Percentiles rank a stretch among this genome's conserved stretches.
phyloP scores from a whole-genome alignment of 1,140 invertebrate genomes.

The Carcinoscorpius rotundicauda region DNA sequence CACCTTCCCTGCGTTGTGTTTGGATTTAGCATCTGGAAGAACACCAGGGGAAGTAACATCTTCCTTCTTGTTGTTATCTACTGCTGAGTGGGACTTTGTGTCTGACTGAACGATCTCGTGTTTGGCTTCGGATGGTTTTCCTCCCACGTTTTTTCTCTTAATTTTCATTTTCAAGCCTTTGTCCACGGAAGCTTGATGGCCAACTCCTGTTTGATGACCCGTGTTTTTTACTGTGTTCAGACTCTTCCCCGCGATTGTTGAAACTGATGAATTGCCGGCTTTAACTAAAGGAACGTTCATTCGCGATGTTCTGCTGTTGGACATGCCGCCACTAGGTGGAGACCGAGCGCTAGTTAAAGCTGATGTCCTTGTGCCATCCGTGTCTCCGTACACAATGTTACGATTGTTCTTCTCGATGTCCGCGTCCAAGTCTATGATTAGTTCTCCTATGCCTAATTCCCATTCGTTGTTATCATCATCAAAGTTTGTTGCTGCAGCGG shows the following conservation, averaged over 20 bases:
- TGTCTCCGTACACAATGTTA: slow-evolving; percentile 15
- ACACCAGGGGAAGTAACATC: background rate
- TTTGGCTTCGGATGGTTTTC: slow-evolving; percentile 81
- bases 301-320: too few relatives aligned
- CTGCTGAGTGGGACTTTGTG: slow-evolving; percentile 21
- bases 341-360: too few relatives aligned
- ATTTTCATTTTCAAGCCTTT: slow-evolving; percentile 97
- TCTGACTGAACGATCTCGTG: slow-evolving; percentile 84
- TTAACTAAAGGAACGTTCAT: too few relatives aligned
- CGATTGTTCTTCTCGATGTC: slow-evolving; percentile 77
- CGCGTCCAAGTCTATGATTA: slow-evolving; percentile 89
- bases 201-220: slow-evolving; percentile 18
- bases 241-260: too few relatives aligned
- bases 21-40: slow-evolving; percentile 16
- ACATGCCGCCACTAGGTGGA: too few relatives aligned
- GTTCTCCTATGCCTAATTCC: slow-evolving; percentile 85
- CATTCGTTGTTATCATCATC: slow-evolving; percentile 91
- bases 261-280: too few relatives aligned
- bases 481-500: slow-evolving; percentile 49
- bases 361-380: background rate
- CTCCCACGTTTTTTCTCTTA: slow-evolving; percentile 85
- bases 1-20: slow-evolving; percentile 23
- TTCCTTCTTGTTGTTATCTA: too few relatives aligned
- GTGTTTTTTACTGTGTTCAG: too few relatives aligned
- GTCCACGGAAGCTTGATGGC: slow-evolving; percentile 75